A percentile compares a stretch with the other conserved stretches of the same genome.
phyloP scores from a whole-genome alignment of 2,113 vertebrate genomes.

The Pithys albifrons region DNA sequence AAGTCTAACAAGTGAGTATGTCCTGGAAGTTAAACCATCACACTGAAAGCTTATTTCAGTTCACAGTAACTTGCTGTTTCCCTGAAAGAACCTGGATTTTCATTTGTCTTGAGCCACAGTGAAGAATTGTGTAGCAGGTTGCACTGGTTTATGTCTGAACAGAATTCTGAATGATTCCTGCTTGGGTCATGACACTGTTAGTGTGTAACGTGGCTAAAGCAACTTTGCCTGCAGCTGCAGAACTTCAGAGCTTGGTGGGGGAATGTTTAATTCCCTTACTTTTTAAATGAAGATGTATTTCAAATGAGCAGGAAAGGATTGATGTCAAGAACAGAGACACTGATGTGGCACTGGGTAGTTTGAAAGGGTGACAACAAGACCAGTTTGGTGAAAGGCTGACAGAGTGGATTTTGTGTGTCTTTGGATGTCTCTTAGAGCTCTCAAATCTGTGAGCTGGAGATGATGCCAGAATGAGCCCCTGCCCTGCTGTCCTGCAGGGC shows the following conservation, averaged over 20 bases:
- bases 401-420: background rate
- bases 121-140: background rate
- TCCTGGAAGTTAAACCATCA: background rate
- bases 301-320: background rate
- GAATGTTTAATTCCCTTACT: background rate
- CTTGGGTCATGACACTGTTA: background rate
- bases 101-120: background rate
- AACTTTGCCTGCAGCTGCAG: background rate
- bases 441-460: background rate
- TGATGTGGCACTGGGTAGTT: accelerated
- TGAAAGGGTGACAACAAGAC: background rate
- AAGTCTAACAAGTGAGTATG: background rate
- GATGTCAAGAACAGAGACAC: background rate
- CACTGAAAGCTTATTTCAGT: background rate
- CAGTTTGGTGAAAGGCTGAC: background rate
- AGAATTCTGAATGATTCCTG: background rate
- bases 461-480: background rate
- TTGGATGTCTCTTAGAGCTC: background rate
- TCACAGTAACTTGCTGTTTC: background rate
- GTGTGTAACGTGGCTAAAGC: background rate
- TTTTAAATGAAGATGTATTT: background rate
- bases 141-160: background rate
- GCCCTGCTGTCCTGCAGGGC: background rate
- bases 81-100: background rate
- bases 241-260: background rate